phyloP scores from a whole-genome alignment of 2,113 vertebrate species.

The Rhizomys pruinosus region DNA sequence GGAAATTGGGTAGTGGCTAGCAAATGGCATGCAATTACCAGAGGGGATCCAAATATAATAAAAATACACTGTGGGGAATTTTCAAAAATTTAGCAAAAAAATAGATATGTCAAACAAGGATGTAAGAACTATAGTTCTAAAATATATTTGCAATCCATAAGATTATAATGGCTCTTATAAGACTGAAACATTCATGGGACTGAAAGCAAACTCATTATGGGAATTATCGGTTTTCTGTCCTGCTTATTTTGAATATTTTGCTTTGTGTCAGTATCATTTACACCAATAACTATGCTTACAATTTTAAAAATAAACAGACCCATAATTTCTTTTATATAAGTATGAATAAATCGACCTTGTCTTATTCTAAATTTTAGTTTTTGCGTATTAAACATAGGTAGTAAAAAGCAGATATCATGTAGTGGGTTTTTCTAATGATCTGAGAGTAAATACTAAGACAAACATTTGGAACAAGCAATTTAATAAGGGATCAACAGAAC shows the following conservation, averaged over 20 bases:
- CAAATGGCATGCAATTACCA: no score
- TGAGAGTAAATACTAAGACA: not conserved
- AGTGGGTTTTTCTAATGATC: constrained; percentile 13
- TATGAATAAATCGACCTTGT: not conserved
- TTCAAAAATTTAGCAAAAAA: no score
- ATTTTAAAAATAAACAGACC: constrained; percentile 24
- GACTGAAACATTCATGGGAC: not conserved
- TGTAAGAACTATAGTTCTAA: not conserved
- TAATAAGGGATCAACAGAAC: not conserved
- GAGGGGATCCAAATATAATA: no score
- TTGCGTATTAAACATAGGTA: not conserved
- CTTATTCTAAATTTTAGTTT: not conserved
- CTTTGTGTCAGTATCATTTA: not conserved
- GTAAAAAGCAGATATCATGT: no score
- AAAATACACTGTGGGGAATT: no score
- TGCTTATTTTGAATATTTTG: not conserved
- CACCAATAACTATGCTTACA: not conserved
- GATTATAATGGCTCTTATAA: not conserved
- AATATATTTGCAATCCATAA: not conserved
- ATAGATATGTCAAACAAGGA: not conserved
- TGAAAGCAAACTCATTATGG: not conserved
- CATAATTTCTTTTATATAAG: not conserved
- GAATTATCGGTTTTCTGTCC: not conserved
- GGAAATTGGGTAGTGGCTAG: no score
- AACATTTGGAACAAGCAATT: not conserved